Conservation (phyloP, 2,113 vertebrate species). For the Zeus faber region DNA sequence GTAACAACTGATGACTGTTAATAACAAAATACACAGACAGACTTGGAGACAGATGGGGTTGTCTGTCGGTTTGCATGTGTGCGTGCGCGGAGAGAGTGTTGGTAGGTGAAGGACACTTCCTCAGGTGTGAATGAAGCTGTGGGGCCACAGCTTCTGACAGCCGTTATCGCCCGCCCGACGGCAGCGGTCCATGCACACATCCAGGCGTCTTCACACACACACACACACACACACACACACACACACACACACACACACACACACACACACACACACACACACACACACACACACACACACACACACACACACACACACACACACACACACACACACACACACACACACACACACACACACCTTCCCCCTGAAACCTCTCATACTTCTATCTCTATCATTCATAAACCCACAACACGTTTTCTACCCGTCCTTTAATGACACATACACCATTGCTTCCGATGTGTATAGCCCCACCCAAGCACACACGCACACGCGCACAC, state of each 20-base stretch:
- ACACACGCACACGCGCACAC: too few relatives aligned
- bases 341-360: not conserved
- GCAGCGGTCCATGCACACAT: conserved; percentile 14
- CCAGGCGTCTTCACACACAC: conserved; percentile 12
- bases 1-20: too few relatives aligned
- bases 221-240: conserved; percentile 16
- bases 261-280: not conserved
- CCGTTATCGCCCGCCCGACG: conserved; percentile 55
- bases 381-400: too few relatives aligned
- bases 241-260: conserved; percentile 7
- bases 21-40: too few relatives aligned
- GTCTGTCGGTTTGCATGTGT: not conserved
- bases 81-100: conserved; percentile 12
- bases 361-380: not conserved
- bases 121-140: conserved; percentile 64
- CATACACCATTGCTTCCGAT: too few relatives aligned
- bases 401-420: too few relatives aligned
- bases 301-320: conserved; percentile 7
- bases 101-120: conserved; percentile 60
- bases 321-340: not conserved
- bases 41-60: not conserved
- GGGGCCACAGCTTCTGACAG: conserved; percentile 31
- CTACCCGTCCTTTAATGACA: too few relatives aligned
- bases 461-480: too few relatives aligned
- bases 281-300: conserved; percentile 7